Evolutionary conservation across 2,113 vertebrate species (phyloP), one percentile per base, ranked within the genome.

Genomic region (Pollimyrus isidori): DNA sequence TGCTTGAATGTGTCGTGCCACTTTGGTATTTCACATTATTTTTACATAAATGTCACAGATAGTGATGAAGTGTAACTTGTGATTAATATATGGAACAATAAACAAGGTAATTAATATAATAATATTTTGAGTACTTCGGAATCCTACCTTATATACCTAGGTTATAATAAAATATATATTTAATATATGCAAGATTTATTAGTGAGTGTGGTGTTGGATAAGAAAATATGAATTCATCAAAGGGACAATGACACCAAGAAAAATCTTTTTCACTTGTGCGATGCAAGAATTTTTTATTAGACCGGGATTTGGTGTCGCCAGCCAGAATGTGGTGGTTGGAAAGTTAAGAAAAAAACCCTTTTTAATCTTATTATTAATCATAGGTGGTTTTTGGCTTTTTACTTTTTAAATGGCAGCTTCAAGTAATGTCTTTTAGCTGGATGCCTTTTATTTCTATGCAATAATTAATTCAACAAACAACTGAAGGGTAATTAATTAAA

Each of bases 1-100:
- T 13, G 26, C 62, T 69, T 30, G 62, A 69, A 69, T 30, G 62
- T 69, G 62, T 30, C 1, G 10, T 69, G 62, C 62, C 62, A 69
- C 62, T 69, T 69, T 69, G 62, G 62, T 69, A 69, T 69, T 69
- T 69, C 26, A 26, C 26, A 30, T 26, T 69, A 69, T 69, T 69
- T 50, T 88, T 30, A 87, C 65, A 73, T 65, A 92, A 89, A 89
- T 49, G 15, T 88, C 26, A 87, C 45, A 21, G 49, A 76, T 83
- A 87, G 5, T 56, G 10, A 87, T 86, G 87, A 80, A 48, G 45
- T 45, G 45, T 84, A 46, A 84, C 19, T 23, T 84, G 42, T 48
- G 82, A 84, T 84, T 45, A 48, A 84, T 84, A 48, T 48, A 46
- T 84, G 39, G 82, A n/a, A 84, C 39, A 84, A 84, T 46, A 48